These are phyloP conservation scores for Ctenosaura bakeri DNA, from an alignment of 2,797 vertebrate species.

Conservation along the genomic window DNA sequence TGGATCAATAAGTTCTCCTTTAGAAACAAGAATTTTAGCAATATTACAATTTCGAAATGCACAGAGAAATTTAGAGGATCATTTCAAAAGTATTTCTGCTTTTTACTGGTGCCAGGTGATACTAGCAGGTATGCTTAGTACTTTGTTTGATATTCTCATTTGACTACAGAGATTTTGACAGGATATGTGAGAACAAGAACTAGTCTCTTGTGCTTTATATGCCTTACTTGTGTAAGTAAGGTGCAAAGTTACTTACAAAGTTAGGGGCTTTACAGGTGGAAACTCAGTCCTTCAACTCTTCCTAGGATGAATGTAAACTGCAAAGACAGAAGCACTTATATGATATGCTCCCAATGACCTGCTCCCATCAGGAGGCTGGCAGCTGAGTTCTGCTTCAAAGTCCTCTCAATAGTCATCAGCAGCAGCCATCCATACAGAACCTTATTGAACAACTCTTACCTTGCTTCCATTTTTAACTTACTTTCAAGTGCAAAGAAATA, in stretches of 20 bases:
- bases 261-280: neutral
- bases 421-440: neutral
- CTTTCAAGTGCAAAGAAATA: neutral
- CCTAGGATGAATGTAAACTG: neutral
- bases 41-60: neutral
- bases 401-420: neutral
- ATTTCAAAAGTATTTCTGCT: neutral
- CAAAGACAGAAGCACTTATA: neutral
- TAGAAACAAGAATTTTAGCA: neutral
- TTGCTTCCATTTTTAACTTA: constrained; percentile 19
- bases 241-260: neutral
- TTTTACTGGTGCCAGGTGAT: neutral
- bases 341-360: neutral
- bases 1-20: neutral
- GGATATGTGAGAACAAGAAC: neutral
- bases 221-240: neutral
- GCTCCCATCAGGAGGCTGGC: constrained; percentile 1
- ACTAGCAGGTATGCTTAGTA: neutral
- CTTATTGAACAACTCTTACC: neutral
- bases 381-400: constrained; percentile 32
- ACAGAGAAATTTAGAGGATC: neutral
- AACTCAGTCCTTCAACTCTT: neutral
- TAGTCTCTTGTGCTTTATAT: neutral
- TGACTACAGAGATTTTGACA: neutral
- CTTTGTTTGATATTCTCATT: neutral